Percentiles rank a stretch among this genome's conserved stretches.
phyloP scores from a whole-genome alignment of 2,888 invertebrate species.

The Leptopilina myrica region DNA sequence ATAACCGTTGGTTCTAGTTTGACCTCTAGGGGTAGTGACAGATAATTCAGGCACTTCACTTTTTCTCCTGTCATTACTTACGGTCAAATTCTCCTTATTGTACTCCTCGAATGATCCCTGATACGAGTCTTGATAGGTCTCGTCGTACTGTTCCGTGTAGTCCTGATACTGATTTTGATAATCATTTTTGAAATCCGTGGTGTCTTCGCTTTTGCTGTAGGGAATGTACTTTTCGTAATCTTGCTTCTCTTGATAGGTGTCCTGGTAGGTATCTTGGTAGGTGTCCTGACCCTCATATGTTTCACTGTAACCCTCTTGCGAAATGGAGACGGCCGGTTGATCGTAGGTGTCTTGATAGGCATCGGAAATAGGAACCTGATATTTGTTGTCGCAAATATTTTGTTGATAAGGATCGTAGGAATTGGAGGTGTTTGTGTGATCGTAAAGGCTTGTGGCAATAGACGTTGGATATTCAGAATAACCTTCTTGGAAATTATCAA shows the following conservation, averaged over 20 bases:
- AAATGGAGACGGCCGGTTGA: constrained; percentile 54
- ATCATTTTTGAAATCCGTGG: constrained; percentile 59
- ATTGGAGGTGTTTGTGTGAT: constrained; percentile 64
- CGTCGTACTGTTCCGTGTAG: constrained; percentile 62
- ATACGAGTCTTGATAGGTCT: constrained; percentile 66
- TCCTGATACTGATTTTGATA: constrained; percentile 64
- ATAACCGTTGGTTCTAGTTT: constrained; percentile 71
- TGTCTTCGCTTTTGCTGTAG: constrained; percentile 65
- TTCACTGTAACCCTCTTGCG: constrained; percentile 55
- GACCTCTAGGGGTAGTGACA: constrained; percentile 70
- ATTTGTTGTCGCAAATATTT: constrained; percentile 66
- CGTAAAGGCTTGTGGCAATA: constrained; percentile 63
- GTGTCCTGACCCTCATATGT: constrained; percentile 58
- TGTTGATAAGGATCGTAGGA: constrained; percentile 62
- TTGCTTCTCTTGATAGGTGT: constrained; percentile 61
- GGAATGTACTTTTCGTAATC: constrained; percentile 64
- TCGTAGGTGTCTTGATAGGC: constrained; percentile 56
- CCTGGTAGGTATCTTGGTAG: constrained; percentile 64
- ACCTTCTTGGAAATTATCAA: constrained; percentile 56
- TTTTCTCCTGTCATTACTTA: constrained; percentile 60
- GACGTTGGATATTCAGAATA: constrained; percentile 61
- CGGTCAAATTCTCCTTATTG: constrained; percentile 61
- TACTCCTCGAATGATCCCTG: constrained; percentile 67
- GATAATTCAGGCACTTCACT: constrained; percentile 71
- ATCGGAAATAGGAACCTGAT: constrained; percentile 53